Evolutionary conservation across 2,113 vertebrate species (phyloP).

Genomic region (Coptodon rendalli): DNA sequence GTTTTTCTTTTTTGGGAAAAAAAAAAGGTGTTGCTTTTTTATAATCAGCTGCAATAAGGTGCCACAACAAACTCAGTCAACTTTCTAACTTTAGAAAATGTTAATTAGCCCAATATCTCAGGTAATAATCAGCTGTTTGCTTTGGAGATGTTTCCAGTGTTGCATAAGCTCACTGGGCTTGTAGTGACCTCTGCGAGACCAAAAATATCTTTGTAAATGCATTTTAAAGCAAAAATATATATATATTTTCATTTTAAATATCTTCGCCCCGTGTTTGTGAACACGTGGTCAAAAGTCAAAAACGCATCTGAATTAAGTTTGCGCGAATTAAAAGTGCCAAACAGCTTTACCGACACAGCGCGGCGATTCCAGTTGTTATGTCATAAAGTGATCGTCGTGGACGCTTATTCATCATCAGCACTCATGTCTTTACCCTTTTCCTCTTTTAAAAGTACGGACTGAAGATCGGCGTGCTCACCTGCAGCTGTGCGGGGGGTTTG

Average conservation of each 20-base stretch:
- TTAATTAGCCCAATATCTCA: not conserved
- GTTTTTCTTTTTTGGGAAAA: not conserved
- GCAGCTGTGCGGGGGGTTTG: not conserved
- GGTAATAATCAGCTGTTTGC: not conserved
- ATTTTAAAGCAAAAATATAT: not conserved
- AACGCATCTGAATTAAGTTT: not conserved
- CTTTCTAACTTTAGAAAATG: not conserved
- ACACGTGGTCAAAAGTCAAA: not conserved
- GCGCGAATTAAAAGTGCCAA: not conserved
- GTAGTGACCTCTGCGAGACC: not conserved
- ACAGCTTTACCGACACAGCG: not conserved
- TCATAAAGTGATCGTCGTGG: not conserved
- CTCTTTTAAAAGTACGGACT: not conserved
- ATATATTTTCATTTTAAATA: not conserved
- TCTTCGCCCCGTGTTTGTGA: not conserved
- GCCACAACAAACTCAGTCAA: not conserved
- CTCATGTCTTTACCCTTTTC: not conserved
- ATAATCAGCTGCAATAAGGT: not conserved
- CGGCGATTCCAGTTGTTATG: not conserved
- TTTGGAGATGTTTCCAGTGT: not conserved
- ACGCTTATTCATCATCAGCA: not conserved
- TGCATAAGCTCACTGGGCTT: not conserved
- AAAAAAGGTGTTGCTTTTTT: not conserved
- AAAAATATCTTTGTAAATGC: not conserved
- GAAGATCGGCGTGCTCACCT: slow-evolving; percentile 20